Conservation (phyloP, 2,113 vertebrate species). For the Nanorana parkeri region DNA sequence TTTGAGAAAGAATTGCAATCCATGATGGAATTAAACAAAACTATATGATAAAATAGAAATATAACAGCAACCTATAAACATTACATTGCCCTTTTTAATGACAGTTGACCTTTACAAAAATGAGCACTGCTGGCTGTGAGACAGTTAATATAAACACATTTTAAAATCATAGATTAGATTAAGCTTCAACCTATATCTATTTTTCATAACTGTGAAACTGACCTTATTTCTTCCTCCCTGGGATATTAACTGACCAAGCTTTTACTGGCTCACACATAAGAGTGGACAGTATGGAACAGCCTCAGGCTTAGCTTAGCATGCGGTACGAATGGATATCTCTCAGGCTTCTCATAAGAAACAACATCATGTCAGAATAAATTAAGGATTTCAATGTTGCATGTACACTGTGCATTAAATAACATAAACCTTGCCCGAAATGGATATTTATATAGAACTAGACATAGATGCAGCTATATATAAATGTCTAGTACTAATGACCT, state of each 20-base stretch:
- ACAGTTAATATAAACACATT: not conserved
- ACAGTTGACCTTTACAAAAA: not conserved
- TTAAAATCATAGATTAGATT: not conserved
- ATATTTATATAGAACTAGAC: not conserved
- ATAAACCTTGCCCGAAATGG: not conserved
- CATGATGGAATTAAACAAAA: too few species aligned
- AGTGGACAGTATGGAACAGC: not conserved
- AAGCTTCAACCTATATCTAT: not conserved
- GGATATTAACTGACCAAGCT: not conserved
- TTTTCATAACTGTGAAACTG: slow-evolving; percentile 31
- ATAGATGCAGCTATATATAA: not conserved
- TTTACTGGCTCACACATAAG: not conserved
- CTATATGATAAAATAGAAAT: too few species aligned
- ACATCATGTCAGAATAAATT: slow-evolving; percentile 17
- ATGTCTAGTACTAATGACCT: not conserved
- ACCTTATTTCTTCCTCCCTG: slow-evolving; percentile 25
- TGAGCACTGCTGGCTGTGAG: not conserved
- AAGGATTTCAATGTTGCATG: not conserved
- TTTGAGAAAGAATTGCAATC: too few species aligned
- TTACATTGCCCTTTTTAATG: too few species aligned
- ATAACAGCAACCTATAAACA: too few species aligned
- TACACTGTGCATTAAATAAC: not conserved
- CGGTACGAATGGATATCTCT: not conserved
- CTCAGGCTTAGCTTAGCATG: not conserved
- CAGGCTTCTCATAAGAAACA: slow-evolving; percentile 15